Evolutionary conservation across 1,140 invertebrate genomes (phyloP).

Genomic region (Nomia melanderi): DNA sequence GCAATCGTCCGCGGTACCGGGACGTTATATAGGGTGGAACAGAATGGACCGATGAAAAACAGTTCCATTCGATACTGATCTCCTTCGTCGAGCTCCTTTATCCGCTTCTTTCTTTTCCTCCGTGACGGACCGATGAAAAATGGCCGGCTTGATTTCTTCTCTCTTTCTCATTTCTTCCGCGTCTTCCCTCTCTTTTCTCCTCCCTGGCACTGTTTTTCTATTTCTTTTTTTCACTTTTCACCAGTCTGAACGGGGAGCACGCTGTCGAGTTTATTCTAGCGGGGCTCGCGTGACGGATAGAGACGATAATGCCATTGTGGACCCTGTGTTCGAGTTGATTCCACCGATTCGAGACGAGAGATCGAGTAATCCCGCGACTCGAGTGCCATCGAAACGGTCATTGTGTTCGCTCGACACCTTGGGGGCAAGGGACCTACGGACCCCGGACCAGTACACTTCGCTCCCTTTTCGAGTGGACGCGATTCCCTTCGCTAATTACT

Average conservation of each 20-base stretch:
- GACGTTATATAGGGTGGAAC: background rate
- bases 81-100: constrained; percentile 33
- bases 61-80: constrained; percentile 60
- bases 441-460: background rate
- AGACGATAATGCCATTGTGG: constrained; percentile 27
- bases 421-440: background rate
- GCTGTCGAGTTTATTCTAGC: background rate
- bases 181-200: no score
- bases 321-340: background rate
- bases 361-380: background rate
- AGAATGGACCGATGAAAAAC: constrained; percentile 14
- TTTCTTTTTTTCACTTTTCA: no score
- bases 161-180: no score
- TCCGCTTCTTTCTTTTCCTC: constrained; percentile 14
- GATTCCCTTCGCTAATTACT: background rate
- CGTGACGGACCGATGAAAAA: background rate
- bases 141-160: background rate
- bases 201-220: no score
- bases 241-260: background rate
- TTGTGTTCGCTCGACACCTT: constrained; percentile 1
- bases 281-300: background rate
- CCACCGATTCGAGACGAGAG: background rate
- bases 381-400: background rate
- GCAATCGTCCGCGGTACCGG: constrained; percentile 43
- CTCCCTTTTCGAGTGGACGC: background rate